These are phyloP conservation scores for Omphaloscelis lunosa DNA, from an alignment of 2,888 invertebrate species.

Conservation along the genomic window DNA sequence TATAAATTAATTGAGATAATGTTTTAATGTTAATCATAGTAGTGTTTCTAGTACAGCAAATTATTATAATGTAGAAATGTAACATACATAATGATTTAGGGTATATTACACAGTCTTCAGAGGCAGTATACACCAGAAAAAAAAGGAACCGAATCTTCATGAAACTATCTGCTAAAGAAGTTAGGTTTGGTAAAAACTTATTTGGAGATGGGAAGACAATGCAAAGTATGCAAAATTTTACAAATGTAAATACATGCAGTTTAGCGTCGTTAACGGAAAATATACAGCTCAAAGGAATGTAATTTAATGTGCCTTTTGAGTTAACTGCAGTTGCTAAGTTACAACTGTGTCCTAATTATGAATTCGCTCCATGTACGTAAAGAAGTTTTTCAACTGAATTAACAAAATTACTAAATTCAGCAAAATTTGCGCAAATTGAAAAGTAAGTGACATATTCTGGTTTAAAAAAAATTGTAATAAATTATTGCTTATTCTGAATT, in stretches of 20 bases:
- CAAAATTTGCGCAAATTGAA: conserved; percentile 4
- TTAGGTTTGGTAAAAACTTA: background rate
- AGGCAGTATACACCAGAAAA: background rate
- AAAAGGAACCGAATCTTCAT: background rate
- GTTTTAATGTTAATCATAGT: background rate
- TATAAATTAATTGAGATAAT: background rate
- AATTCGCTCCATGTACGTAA: conserved; percentile 35
- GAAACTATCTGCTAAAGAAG: background rate
- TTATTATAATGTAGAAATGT: background rate
- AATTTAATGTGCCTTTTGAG: conserved; percentile 31
- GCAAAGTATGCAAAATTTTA: background rate
- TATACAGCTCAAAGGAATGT: background rate
- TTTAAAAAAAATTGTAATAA: background rate
- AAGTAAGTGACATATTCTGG: background rate
- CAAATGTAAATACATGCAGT: conserved; percentile 5
- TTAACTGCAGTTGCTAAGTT: conserved; percentile 21
- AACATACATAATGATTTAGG: background rate
- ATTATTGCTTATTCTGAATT: background rate
- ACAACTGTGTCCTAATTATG: conserved; percentile 25
- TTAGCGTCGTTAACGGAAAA: conserved; percentile 10
- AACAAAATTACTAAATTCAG: conserved; percentile 11
- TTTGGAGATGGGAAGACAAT: background rate
- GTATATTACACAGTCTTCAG: background rate
- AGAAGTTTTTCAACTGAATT: conserved; percentile 13
- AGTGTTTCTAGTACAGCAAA: background rate